A percentile compares a stretch with the other conserved stretches of the same genome.
phyloP scores from a whole-genome alignment of 2,888 invertebrate genomes.

The Pammene aurita region DNA sequence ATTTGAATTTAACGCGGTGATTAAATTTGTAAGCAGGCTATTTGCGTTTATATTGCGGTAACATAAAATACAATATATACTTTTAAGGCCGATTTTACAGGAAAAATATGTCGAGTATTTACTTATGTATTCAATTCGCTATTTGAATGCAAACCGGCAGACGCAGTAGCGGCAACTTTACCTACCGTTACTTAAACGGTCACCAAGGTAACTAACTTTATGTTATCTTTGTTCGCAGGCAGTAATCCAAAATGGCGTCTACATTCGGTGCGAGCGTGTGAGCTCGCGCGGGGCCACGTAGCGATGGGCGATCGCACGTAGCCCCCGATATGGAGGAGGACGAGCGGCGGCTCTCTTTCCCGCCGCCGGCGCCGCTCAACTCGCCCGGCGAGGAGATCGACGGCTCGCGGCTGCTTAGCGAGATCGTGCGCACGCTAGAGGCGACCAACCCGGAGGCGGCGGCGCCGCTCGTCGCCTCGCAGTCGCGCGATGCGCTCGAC shows the following conservation, averaged over 20 bases:
- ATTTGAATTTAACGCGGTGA: no score
- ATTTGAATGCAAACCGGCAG: no score
- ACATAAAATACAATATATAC: no score
- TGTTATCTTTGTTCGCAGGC: conserved; percentile 61
- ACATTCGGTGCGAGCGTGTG: conserved; percentile 65
- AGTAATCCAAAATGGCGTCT: conserved; percentile 70
- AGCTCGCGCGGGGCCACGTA: conserved; percentile 54
- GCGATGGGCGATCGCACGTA: conserved; percentile 71
- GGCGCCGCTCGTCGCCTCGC: conserved; percentile 76
- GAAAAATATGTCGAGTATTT: no score
- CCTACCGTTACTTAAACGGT: no score
- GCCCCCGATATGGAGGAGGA: conserved; percentile 79
- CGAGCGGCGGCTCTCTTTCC: conserved; percentile 81
- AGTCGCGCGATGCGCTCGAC: conserved; percentile 74
- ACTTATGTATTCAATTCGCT: no score
- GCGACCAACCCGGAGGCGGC: conserved; percentile 79
- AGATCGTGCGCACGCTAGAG: conserved; percentile 79
- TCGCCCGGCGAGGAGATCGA: conserved; percentile 82
- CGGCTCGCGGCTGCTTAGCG: conserved; percentile 77
- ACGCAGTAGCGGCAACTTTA: no score
- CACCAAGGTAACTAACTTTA: conserved; percentile 3
- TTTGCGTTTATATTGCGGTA: no score
- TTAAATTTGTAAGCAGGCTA: no score
- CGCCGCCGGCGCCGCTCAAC: conserved; percentile 81
- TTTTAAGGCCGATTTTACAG: no score